Base-by-base conservation (phyloP, 2,797 vertebrate species). In the Euphonia xanthogaster region DNA sequence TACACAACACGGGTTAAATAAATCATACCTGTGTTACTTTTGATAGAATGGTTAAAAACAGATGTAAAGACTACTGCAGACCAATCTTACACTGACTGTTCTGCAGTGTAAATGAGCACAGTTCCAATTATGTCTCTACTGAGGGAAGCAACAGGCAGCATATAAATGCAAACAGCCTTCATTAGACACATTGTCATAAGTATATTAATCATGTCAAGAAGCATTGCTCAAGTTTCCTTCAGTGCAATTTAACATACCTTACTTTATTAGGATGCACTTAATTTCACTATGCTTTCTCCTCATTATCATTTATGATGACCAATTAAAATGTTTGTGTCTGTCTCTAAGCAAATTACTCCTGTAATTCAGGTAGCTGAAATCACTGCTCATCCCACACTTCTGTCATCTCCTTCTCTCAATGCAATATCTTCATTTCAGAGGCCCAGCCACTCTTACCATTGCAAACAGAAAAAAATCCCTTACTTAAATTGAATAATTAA, bases 281-380 rank as follows among this genome's bases (percentile, higher is more conserved):
- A 95, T 96, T 95, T 96, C 91, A 90, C 76, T 80, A 44, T 81
- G 76, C 77, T 94, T 91, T 95, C 62, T 93, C 54, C 79, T 95
- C 79, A 88, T 96, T 91, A 97, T 81, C 94, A 94, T 95, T 96
- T 94, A 95, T 90, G 94, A 96, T 93, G 94, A 93, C 93, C 93
- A 93, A 93, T 95, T 95, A 95, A 94, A 94, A 88, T 70, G 87
- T 81, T 94, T 94, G 89, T 75, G 72, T 83, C 70, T 92, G 61
- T 62, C 62, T 93, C 89, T 39, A 47, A 93, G 91, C 85, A 96
- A 86, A 96, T 91, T 75, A 70, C 60, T 96, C 92, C 57, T 60
- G 51, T 48, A 88, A 68, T 86, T 92, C 72, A 33, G 40, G 85
- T 81, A 90, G 79, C 58, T 88, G 76, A 86, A 55, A 84, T 30